Percentiles rank a stretch among this genome's conserved stretches.
phyloP scores from a whole-genome alignment of 1,140 invertebrate genomes.

The Scylla paramamosain region DNA sequence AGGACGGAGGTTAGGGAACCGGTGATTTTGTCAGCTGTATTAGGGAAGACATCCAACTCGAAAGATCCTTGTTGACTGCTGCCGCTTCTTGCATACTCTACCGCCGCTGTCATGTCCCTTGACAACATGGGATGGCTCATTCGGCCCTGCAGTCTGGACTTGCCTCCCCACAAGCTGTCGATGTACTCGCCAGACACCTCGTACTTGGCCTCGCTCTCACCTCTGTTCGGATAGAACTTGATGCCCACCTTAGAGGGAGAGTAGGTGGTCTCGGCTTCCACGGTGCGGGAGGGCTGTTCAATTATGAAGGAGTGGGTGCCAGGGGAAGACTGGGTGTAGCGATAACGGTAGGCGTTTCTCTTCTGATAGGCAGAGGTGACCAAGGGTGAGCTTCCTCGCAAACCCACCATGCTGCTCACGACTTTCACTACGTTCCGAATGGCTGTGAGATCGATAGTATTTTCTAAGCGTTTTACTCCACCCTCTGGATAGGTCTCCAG shows the following conservation, averaged over 20 bases:
- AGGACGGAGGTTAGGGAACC: slow-evolving; percentile 32
- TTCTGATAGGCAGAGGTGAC: not conserved
- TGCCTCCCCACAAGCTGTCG: not conserved
- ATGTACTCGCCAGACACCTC: not conserved
- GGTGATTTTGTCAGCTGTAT: slow-evolving; percentile 45
- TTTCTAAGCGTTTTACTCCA: slow-evolving; percentile 21
- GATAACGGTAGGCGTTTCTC: not conserved
- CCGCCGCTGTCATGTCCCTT: slow-evolving; percentile 11
- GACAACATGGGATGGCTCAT: slow-evolving; percentile 56
- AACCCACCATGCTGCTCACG: not conserved
- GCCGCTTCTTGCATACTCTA: slow-evolving; percentile 2
- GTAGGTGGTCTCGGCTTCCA: slow-evolving; percentile 40
- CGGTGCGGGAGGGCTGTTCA: not conserved
- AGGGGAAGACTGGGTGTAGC: not conserved
- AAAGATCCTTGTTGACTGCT: not conserved
- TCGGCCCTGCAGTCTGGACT: slow-evolving; percentile 5
- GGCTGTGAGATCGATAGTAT: not conserved
- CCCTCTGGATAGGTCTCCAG: slow-evolving; percentile 33
- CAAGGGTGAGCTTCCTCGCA: not conserved
- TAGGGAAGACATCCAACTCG: slow-evolving; percentile 62
- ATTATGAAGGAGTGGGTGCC: not conserved
- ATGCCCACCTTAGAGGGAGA: slow-evolving; percentile 30
- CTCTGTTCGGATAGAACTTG: slow-evolving; percentile 57
- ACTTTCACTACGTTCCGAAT: slow-evolving; percentile 6
- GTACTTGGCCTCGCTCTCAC: slow-evolving; percentile 51